phyloP scores from a whole-genome alignment of 2,888 invertebrate species.

The Anoplius nigerrimus region DNA sequence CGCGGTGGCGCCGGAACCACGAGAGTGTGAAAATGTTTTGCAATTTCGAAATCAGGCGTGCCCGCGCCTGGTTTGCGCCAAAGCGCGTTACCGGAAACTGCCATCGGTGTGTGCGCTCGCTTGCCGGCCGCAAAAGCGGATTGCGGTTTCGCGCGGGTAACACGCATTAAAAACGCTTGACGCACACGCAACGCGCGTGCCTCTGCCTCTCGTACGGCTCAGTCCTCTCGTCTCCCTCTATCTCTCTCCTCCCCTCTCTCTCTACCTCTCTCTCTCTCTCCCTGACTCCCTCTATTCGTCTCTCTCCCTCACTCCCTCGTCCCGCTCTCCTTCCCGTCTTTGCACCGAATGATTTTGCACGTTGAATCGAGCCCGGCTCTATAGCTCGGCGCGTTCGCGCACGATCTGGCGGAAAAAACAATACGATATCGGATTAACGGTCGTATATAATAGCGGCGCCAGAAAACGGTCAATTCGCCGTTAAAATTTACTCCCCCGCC shows the following conservation, averaged over 20 bases:
- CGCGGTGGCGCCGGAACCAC: constrained; percentile 57
- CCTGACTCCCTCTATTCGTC: constrained; percentile 19
- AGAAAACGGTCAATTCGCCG: constrained; percentile 34
- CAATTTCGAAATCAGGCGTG: constrained; percentile 71
- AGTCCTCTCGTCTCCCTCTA: constrained; percentile 36
- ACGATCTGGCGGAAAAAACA: constrained; percentile 50
- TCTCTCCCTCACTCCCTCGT: constrained; percentile 11
- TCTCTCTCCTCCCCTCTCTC: constrained; percentile 17
- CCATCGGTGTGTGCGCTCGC: constrained; percentile 8
- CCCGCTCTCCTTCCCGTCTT: neutral
- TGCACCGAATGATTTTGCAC: constrained; percentile 11
- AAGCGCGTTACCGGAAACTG: constrained; percentile 54
- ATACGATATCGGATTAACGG: constrained; percentile 50
- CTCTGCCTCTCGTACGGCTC: constrained; percentile 12
- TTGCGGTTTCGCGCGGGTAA: constrained; percentile 51
- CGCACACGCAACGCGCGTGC: constrained; percentile 4
- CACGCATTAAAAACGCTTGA: constrained; percentile 55
- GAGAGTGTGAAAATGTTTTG: constrained; percentile 74
- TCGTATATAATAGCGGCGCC: constrained; percentile 35
- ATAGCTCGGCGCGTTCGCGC: constrained; percentile 34
- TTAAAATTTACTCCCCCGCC: constrained; percentile 38
- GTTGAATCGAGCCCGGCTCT: constrained; percentile 4
- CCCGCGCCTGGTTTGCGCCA: constrained; percentile 54
- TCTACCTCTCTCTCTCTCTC: constrained; percentile 12
- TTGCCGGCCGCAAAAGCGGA: constrained; percentile 32